Conservation (phyloP, 2,113 vertebrate species). For the Prinia subflava region DNA sequence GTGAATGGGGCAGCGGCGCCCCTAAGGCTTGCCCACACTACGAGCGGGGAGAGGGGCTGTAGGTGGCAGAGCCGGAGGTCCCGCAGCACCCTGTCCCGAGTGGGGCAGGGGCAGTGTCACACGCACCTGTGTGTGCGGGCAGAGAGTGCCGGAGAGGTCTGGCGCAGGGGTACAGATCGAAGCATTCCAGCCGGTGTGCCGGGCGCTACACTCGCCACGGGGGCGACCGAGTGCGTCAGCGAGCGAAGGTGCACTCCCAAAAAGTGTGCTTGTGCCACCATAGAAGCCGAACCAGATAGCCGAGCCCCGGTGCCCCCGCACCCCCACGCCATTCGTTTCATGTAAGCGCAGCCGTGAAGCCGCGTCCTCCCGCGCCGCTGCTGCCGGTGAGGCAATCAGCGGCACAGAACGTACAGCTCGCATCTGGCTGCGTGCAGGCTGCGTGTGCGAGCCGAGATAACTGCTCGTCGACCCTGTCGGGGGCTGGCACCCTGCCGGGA, state of each 20-base stretch:
- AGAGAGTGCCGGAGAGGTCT: background rate
- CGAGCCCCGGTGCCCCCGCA: background rate
- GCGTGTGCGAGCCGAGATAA: slow-evolving; percentile 44
- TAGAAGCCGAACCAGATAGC: background rate
- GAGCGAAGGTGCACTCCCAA: background rate
- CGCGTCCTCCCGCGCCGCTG: background rate
- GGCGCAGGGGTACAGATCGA: background rate
- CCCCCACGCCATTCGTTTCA: background rate
- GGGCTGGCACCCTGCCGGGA: slow-evolving; percentile 16
- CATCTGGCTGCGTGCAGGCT: slow-evolving; percentile 7
- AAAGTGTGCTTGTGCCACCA: background rate
- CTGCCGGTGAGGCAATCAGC: slow-evolving; percentile 26
- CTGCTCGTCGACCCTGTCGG: background rate
- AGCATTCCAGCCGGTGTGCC: rapidly evolving
- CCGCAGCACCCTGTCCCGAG: background rate
- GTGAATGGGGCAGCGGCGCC: background rate
- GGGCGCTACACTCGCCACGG: rapidly evolving
- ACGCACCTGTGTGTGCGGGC: rapidly evolving
- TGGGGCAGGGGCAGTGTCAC: background rate
- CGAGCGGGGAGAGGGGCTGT: rapidly evolving
- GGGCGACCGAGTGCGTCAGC: rapidly evolving
- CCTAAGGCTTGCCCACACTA: rapidly evolving
- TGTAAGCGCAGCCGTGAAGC: background rate
- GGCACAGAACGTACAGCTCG: background rate
- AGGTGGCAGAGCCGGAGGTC: no score